Conservation (phyloP, 2,113 vertebrate genomes). For the Lucifuga dentata region DNA sequence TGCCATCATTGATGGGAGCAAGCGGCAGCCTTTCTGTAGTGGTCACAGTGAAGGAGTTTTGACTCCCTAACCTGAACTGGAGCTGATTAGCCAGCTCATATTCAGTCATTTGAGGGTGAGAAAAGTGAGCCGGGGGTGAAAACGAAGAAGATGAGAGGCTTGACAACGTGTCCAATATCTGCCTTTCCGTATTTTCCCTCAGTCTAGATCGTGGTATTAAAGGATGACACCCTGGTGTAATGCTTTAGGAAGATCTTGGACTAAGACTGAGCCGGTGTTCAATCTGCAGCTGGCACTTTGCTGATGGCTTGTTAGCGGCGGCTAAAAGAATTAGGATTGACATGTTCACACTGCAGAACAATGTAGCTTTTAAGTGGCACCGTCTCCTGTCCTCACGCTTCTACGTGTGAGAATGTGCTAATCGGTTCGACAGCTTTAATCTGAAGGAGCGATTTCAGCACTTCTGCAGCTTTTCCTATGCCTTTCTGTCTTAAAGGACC, state of each 20-base stretch:
- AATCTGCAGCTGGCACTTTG: constrained; percentile 55
- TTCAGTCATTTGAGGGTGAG: constrained; percentile 81
- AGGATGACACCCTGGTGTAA: constrained; percentile 75
- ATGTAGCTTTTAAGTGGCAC: constrained; percentile 74
- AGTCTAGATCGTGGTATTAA: constrained; percentile 73
- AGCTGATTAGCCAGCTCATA: constrained; percentile 94
- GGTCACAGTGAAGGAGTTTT: constrained; percentile 83
- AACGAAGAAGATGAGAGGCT: constrained; percentile 6
- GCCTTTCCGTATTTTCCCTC: constrained; percentile 66
- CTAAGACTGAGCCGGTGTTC: constrained; percentile 69
- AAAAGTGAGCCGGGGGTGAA: constrained; percentile 28
- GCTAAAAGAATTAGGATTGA: constrained; percentile 78
- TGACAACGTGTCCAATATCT: constrained; percentile 65
- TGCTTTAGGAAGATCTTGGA: constrained; percentile 76
- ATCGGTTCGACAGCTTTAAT: constrained; percentile 64
- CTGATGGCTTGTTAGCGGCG: constrained; percentile 70
- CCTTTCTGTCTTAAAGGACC: constrained; percentile 19
- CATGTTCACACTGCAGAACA: constrained; percentile 78
- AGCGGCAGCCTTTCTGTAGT: constrained; percentile 76
- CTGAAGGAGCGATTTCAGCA: constrained; percentile 68
- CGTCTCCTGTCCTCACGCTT: constrained; percentile 54
- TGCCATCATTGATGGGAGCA: constrained; percentile 89
- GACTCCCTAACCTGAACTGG: constrained; percentile 87
- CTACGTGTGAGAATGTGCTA: constrained; percentile 56
- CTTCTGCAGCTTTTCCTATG: constrained; percentile 41